Base-by-base conservation (phyloP, 2,888 invertebrate species). In the Anthrax anthrax region DNA sequence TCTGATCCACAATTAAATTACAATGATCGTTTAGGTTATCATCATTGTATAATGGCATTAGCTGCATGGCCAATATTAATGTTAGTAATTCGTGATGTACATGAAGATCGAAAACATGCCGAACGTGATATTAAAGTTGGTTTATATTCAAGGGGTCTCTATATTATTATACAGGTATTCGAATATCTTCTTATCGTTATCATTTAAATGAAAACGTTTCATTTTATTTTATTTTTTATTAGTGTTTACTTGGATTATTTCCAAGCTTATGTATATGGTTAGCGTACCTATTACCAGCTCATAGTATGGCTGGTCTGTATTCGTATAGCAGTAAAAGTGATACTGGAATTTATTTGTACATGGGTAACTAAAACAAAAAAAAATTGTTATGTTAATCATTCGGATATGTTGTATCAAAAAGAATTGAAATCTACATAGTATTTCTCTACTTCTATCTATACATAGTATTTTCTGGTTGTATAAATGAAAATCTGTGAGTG, bases 221-320 rank as follows among this genome's bases (percentile, higher is more conserved):
- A 23, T 23, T 23, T 23, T 23, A n/a, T 23, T 6, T 23, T 23
- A 23, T 23, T 23, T 23, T 23, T 23, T 23, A 23, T 23, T 23
- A 92, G 90, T 77, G 83, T 59, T 67, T 88, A 43, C 75, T 86
- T 56, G 86, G 84, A 55, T 60, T 90, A 29, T 80, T 84, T 59
- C 82, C 88, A 2, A 83, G 87, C 45, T 70, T 80, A 43, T 73
- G 87, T 52, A 78, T 90, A 42, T 89, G 89, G 78, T 59, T 89
- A 54, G 84, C 87, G 4, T 92, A 86, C 62, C 63, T 90, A 44
- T 79, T 90, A 48, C 94, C 94, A 16, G 87, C 88, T 39, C 89
- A 86, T 62, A 85, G 86, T 17, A 89, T 90, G 89, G 81, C 83
- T 23, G 88, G 88, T 0, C 67, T 88, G 1, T 86, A 88, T 57